These are phyloP conservation scores for Argopecten irradians DNA, from an alignment of 1,140 invertebrate species.

Conservation along the genomic window DNA sequence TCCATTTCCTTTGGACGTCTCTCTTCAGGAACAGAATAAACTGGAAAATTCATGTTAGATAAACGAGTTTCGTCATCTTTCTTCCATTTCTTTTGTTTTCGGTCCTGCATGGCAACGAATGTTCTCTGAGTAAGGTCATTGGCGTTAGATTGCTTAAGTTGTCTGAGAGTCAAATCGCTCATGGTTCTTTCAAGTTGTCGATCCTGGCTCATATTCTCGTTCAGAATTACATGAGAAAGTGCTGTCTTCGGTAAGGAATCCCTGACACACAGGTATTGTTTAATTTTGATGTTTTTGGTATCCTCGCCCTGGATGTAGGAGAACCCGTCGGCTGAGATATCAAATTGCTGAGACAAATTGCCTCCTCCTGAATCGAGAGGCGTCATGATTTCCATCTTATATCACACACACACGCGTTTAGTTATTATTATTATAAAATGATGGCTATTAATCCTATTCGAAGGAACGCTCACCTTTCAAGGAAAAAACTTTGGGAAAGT, in stretches of 20 bases:
- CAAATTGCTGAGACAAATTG: constrained; percentile 34
- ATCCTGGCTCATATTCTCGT: constrained; percentile 64
- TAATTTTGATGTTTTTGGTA: constrained; percentile 62
- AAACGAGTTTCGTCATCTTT: constrained; percentile 52
- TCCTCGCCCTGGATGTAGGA: constrained; percentile 36
- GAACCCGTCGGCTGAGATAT: constrained; percentile 40
- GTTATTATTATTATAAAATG: background rate
- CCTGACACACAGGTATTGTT: constrained; percentile 63
- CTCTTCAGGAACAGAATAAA: constrained; percentile 26
- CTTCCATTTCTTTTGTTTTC: constrained; percentile 58
- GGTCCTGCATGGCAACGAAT: constrained; percentile 49
- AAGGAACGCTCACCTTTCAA: background rate
- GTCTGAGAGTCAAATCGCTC: constrained; percentile 35
- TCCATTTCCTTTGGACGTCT: constrained; percentile 33
- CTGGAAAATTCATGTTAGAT: constrained; percentile 54
- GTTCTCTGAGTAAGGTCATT: constrained; percentile 48
- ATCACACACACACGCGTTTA: background rate
- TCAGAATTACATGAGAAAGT: constrained; percentile 61
- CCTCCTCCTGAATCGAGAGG: background rate
- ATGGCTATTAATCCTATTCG: background rate
- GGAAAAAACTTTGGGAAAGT: background rate
- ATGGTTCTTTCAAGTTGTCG: constrained; percentile 58
- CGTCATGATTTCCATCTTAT: background rate
- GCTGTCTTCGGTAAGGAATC: constrained; percentile 63
- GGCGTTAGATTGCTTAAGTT: constrained; percentile 47